phyloP scores from a whole-genome alignment of 1,140 invertebrate species.

The Littorina saxatilis region DNA sequence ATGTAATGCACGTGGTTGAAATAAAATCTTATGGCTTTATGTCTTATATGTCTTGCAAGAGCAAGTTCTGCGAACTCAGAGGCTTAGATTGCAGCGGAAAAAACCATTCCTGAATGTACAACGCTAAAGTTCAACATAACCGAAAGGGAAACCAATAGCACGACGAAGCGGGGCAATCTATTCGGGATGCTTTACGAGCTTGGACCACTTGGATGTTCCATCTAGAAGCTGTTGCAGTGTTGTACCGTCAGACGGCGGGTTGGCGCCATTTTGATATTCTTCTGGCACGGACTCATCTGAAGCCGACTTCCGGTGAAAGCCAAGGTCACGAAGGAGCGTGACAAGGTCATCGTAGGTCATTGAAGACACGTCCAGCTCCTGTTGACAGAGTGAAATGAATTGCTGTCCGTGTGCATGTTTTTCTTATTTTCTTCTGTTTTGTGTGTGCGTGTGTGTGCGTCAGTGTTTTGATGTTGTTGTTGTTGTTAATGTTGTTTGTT shows the following conservation, averaged over 20 bases:
- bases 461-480: too few relatives aligned
- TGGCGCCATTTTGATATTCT: background rate
- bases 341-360: constrained; percentile 1
- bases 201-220: background rate
- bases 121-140: background rate
- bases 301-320: constrained; percentile 17
- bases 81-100: background rate
- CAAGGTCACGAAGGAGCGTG: background rate
- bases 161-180: too few relatives aligned
- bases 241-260: too few relatives aligned
- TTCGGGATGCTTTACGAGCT: too few relatives aligned
- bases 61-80: background rate
- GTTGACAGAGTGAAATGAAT: background rate
- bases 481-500: too few relatives aligned
- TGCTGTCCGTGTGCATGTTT: too few relatives aligned
- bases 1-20: too few relatives aligned
- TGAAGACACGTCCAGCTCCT: background rate
- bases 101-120: background rate
- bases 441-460: too few relatives aligned
- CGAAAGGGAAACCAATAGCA: too few relatives aligned
- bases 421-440: too few relatives aligned
- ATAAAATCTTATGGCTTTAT: background rate
- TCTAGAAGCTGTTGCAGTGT: background rate
- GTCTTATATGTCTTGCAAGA: background rate
- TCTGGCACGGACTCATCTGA: background rate